phyloP scores from a whole-genome alignment of 2,113 vertebrate genomes.

The Thamnaconus septentrionalis region DNA sequence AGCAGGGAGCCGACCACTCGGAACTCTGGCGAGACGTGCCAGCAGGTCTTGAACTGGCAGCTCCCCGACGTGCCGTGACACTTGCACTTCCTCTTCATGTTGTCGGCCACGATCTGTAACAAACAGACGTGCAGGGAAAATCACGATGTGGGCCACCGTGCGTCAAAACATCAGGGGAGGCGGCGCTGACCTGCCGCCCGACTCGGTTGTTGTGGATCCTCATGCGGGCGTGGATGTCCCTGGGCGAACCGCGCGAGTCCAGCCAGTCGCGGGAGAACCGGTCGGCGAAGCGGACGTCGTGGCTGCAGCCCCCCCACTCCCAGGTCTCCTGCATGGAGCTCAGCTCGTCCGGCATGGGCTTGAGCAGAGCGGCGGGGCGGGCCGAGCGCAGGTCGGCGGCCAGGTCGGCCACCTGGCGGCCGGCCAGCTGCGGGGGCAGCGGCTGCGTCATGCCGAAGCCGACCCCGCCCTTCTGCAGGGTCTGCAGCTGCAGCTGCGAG shows the following conservation, averaged over 20 bases:
- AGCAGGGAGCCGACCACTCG: slow-evolving; percentile 82
- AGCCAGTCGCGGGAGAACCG: slow-evolving; percentile 90
- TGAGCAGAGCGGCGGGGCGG: slow-evolving; percentile 73
- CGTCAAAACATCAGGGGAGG: neutral
- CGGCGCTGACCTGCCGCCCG: slow-evolving; percentile 83
- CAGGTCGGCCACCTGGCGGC: slow-evolving; percentile 58
- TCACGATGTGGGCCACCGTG: neutral
- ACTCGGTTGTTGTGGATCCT: slow-evolving; percentile 89
- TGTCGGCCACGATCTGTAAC: slow-evolving; percentile 85
- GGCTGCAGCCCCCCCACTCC: slow-evolving; percentile 93
- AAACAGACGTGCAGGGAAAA: slow-evolving; percentile 7
- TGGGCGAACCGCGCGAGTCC: slow-evolving; percentile 84
- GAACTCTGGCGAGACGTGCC: slow-evolving; percentile 90
- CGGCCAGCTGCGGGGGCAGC: slow-evolving; percentile 60
- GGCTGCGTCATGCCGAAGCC: slow-evolving; percentile 47
- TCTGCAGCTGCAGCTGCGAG: slow-evolving; percentile 85
- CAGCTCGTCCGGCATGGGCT: slow-evolving; percentile 74
- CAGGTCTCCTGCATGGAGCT: slow-evolving; percentile 88
- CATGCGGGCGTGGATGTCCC: slow-evolving; percentile 91
- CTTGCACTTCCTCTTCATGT: slow-evolving; percentile 90
- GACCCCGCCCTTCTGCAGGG: slow-evolving; percentile 79
- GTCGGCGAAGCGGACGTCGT: slow-evolving; percentile 86
- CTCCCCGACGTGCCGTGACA: slow-evolving; percentile 92
- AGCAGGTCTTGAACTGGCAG: slow-evolving; percentile 94
- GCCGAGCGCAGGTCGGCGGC: slow-evolving; percentile 70